phyloP scores from a whole-genome alignment of 1,140 invertebrate species.

The Theocolax elegans region DNA sequence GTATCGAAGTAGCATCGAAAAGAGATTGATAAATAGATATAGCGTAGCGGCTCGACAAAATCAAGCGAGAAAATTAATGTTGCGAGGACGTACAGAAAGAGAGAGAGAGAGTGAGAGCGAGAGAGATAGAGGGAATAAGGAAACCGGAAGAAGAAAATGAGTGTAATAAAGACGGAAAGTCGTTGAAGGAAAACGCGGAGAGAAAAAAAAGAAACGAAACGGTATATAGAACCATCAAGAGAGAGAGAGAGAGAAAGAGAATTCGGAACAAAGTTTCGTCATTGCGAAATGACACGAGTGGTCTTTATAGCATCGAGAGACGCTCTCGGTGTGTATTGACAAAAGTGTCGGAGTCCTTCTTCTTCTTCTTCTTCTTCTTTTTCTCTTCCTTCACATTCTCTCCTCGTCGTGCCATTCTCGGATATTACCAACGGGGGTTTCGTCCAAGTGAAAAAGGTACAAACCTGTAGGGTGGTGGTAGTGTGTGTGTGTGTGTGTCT shows the following conservation, averaged over 20 bases:
- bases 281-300: conserved; percentile 69
- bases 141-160: conserved; percentile 30
- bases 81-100: conserved; percentile 2
- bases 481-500: too few species aligned
- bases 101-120: background rate
- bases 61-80: background rate
- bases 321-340: conserved; percentile 62
- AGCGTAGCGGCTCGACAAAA: too few species aligned
- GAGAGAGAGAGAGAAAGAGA: conserved; percentile 36
- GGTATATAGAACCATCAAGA: background rate
- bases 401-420: conserved; percentile 54
- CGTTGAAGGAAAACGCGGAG: conserved; percentile 32
- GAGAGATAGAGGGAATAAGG: conserved; percentile 16
- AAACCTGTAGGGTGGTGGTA: too few species aligned
- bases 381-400: background rate
- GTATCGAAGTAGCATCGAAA: too few species aligned
- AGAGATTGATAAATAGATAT: too few species aligned
- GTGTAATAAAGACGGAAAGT: conserved; percentile 32
- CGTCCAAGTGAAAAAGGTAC: too few species aligned
- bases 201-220: conserved; percentile 38
- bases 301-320: conserved; percentile 65
- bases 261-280: conserved; percentile 68
- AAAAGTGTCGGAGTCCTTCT: conserved; percentile 62
- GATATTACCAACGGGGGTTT: conserved; percentile 62
- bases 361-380: conserved; percentile 41